Percentiles rank a stretch among this genome's conserved stretches.
Conservation (phyloP, 2,888 invertebrate genomes). For the Euplexia lucipara region DNA sequence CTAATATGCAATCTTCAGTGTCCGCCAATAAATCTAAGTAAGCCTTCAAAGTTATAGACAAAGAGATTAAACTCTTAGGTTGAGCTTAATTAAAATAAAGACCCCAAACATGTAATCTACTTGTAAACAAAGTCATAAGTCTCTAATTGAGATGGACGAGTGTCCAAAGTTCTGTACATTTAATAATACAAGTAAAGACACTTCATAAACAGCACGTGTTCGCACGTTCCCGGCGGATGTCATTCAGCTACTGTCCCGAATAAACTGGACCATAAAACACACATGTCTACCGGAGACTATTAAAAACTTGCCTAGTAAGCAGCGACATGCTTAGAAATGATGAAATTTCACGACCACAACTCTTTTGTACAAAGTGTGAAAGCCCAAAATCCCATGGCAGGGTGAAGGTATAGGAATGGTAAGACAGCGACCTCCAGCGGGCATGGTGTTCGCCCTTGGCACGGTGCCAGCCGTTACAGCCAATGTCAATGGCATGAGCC, state of each 20-base stretch:
- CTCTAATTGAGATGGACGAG: slow-evolving; percentile 48
- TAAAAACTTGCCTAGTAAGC: slow-evolving; percentile 67
- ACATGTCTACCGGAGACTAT: slow-evolving; percentile 64
- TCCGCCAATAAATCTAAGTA: slow-evolving; percentile 18
- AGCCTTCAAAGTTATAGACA: slow-evolving; percentile 27
- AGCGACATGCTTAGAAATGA: slow-evolving; percentile 15
- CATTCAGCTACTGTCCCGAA: slow-evolving; percentile 47
- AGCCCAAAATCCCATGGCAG: slow-evolving; percentile 32
- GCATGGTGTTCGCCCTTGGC: slow-evolving; percentile 76
- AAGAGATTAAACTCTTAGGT: slow-evolving; percentile 23
- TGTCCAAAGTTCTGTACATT: slow-evolving; percentile 26
- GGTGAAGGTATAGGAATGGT: slow-evolving; percentile 30
- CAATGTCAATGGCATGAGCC: slow-evolving; percentile 85
- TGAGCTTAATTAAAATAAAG: slow-evolving; percentile 34
- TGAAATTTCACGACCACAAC: slow-evolving; percentile 15
- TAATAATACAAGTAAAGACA: slow-evolving; percentile 41
- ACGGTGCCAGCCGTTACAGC: slow-evolving; percentile 75
- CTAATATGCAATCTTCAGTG: slow-evolving; percentile 32
- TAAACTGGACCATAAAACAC: slow-evolving; percentile 65
- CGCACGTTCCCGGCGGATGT: slow-evolving; percentile 29
- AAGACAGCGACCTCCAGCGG: slow-evolving; percentile 72
- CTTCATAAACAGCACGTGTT: slow-evolving; percentile 52
- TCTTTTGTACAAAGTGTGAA: slow-evolving; percentile 21
- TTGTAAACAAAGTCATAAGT: slow-evolving; percentile 24
- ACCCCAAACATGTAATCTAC: slow-evolving; percentile 3